Percentiles rank a stretch among this genome's conserved stretches.
phyloP scores from a whole-genome alignment of 2,888 invertebrate species.

The Pimpla rufipes region DNA sequence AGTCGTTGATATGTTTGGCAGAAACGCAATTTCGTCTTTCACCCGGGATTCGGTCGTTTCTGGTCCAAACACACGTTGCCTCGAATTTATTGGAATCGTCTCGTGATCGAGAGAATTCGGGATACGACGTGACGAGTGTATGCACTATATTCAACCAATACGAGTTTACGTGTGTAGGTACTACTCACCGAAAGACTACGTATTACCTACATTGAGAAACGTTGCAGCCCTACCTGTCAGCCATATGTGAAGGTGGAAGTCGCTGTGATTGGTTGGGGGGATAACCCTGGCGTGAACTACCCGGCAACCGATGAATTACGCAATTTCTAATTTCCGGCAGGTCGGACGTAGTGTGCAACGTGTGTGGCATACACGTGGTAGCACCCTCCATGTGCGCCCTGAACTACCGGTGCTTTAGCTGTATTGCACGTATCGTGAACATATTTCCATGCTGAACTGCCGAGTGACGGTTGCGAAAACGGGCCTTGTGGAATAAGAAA shows the following conservation, averaged over 20 bases:
- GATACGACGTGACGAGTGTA: slow-evolving; percentile 27
- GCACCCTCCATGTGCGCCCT: background rate
- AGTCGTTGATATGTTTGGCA: slow-evolving; percentile 58
- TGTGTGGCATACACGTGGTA: slow-evolving; percentile 4
- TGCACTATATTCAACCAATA: slow-evolving; percentile 2
- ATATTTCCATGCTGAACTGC: background rate
- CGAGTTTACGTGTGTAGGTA: background rate
- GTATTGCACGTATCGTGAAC: slow-evolving; percentile 13
- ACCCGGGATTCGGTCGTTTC: slow-evolving; percentile 50
- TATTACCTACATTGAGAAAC: slow-evolving; percentile 10
- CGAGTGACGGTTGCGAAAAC: background rate
- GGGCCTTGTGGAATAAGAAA: slow-evolving; percentile 63
- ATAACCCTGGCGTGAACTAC: slow-evolving; percentile 3
- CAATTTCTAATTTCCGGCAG: slow-evolving; percentile 74
- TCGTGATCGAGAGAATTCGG: slow-evolving; percentile 48
- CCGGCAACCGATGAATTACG: slow-evolving; percentile 69
- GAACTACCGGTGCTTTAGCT: background rate
- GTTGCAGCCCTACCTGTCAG: slow-evolving; percentile 21
- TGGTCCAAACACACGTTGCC: slow-evolving; percentile 30
- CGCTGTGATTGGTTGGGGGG: background rate
- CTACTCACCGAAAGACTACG: background rate
- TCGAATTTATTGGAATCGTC: slow-evolving; percentile 59
- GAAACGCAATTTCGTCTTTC: slow-evolving; percentile 57
- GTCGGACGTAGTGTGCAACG: slow-evolving; percentile 13
- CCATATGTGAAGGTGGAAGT: slow-evolving; percentile 2